phyloP scores from a whole-genome alignment of 2,113 vertebrate species.

The Riparia riparia region DNA sequence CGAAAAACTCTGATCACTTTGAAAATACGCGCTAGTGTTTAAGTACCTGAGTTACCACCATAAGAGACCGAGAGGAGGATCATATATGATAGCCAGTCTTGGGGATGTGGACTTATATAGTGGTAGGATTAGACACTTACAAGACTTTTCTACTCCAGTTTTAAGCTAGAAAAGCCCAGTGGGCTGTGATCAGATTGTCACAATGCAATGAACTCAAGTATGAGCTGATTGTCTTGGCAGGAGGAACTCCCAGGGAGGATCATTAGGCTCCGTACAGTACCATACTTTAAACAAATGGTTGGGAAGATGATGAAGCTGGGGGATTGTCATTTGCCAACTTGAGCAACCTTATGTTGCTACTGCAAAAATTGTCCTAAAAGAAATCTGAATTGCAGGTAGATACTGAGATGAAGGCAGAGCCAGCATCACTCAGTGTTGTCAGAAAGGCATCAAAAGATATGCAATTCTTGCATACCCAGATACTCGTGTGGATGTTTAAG shows the following conservation, averaged over 20 bases:
- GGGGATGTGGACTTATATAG: background rate
- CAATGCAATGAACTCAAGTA: background rate
- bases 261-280: background rate
- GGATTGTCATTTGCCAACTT: background rate
- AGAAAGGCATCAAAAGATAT: constrained; percentile 5
- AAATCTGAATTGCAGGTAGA: background rate
- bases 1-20: background rate
- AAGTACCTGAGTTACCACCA: background rate
- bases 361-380: background rate
- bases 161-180: background rate
- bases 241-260: background rate
- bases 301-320: background rate
- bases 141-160: background rate
- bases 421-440: background rate
- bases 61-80: background rate
- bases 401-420: background rate
- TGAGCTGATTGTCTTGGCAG: constrained; percentile 5
- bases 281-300: background rate
- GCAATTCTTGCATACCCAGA: background rate
- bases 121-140: background rate
- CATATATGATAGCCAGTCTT: background rate
- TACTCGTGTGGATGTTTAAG: background rate
- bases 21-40: background rate
- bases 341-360: background rate
- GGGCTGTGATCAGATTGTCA: background rate